A percentile compares a stretch with the other conserved stretches of the same genome.
Evolutionary conservation across 1,140 invertebrate species (phyloP).

Genomic region (Myzus persicae): DNA sequence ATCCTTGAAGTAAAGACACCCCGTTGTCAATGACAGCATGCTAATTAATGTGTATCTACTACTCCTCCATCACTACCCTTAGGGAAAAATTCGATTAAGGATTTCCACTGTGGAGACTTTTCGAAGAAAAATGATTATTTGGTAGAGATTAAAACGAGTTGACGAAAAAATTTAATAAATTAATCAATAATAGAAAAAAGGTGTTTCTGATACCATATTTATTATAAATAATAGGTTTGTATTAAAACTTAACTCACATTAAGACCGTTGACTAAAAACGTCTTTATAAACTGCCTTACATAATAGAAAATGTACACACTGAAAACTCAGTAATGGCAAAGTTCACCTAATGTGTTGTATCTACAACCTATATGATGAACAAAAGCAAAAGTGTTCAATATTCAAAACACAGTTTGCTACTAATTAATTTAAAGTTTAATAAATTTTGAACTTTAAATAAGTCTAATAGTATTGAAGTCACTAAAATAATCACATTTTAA

Average conservation of each 20-base stretch:
- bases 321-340: conserved; percentile 12
- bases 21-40: conserved; percentile 57
- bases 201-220: conserved; percentile 39
- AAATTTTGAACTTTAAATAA: not conserved
- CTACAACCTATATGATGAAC: not conserved
- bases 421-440: conserved; percentile 38
- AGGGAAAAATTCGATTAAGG: conserved; percentile 43
- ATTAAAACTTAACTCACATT: not conserved
- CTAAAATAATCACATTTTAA: not conserved
- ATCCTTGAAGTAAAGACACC: conserved; percentile 49
- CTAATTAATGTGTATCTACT: conserved; percentile 56
- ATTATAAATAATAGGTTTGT: conserved; percentile 19
- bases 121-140: conserved; percentile 53
- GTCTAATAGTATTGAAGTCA: not conserved
- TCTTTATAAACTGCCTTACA: not conserved
- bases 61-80: not conserved
- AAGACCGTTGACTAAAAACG: not conserved
- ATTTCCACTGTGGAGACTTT: conserved; percentile 16
- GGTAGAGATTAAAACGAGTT: conserved; percentile 38
- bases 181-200: conserved; percentile 38
- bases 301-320: not conserved
- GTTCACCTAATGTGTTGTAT: not conserved
- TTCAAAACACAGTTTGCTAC: not conserved
- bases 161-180: conserved; percentile 23
- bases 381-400: conserved; percentile 22